Evolutionary conservation across 2,888 invertebrate genomes (phyloP), one percentile per base, ranked within the genome.

Genomic region (Patella ulyssiponensis): DNA sequence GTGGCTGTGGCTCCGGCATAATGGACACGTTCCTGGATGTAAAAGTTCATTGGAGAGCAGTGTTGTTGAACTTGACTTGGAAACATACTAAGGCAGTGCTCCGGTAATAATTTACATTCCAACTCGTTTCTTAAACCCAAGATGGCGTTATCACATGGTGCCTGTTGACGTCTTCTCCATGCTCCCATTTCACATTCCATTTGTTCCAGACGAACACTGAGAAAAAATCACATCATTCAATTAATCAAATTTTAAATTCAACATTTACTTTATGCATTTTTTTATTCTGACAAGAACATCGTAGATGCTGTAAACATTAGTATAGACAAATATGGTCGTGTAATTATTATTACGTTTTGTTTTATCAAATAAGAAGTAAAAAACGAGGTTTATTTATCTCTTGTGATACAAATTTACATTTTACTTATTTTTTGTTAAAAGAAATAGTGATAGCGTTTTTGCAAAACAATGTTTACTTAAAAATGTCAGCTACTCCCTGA

Each of bases 151-250:
- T 75, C 74, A 56, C 83, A 83, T 3, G 80, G 79, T 73, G 79
- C 70, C 77, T 83, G 79, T 70, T 81, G 81, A 58, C 80, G 81
- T n/a, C 80, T 56, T 15, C 81, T 77, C 79, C 79, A 81, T 4
- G 83, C 83, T 3, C 79, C 71, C 78, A 78, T 78, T 76, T 81
- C 83, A 53, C 83, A 83, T 58, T 83, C 80, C 20, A 80, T 75
- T 9, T 79, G 79, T 70, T 80, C 79, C 58, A 83, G 78, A 20
- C 81, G 81, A 75, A 77, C 77, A 77, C 83, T 83, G 77, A 17
- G 58, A 74, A 27, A 12, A 33, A 27, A 53, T 58, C 1, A 44
- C 44, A 44, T 44, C 9, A 44, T 44, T 44, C 44, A 9, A 44
- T 44, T 44, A 44, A 20, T 70, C 23, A 9, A 20, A 27, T 23